phyloP scores from a whole-genome alignment of 2,797 vertebrate species.

The Chlorospingus flavigularis region DNA sequence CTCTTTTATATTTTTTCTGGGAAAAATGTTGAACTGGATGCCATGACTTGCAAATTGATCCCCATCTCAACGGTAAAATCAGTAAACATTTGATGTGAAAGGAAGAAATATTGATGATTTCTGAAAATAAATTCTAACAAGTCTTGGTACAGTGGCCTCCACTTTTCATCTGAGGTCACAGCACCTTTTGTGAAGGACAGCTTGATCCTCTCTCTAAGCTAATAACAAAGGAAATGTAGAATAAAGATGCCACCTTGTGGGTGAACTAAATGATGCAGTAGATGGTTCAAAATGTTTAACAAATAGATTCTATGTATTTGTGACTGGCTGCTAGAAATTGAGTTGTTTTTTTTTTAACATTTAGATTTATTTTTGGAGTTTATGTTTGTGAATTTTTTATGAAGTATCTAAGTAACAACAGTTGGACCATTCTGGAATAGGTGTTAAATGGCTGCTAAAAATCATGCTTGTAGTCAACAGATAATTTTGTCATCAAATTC shows the following conservation, averaged over 20 bases:
- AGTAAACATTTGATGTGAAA: not conserved
- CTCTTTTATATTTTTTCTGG: not conserved
- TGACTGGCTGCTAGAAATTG: not conserved
- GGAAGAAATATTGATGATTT: not conserved
- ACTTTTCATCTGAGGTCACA: not conserved
- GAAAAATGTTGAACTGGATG: not conserved
- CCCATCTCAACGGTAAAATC: not conserved
- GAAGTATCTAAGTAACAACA: not conserved
- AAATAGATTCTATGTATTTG: not conserved
- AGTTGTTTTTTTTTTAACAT: not conserved
- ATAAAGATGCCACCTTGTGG: constrained; percentile 58
- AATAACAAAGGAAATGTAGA: not conserved
- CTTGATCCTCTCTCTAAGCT: not conserved
- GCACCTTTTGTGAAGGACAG: not conserved
- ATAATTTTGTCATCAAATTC: not conserved
- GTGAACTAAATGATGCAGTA: not conserved
- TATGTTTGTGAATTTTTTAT: accelerated
- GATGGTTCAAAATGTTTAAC: not conserved
- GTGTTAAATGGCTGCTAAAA: not conserved
- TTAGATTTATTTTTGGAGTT: not conserved
- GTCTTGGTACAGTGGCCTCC: not conserved
- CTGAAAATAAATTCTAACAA: not conserved
- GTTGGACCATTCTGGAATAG: not conserved
- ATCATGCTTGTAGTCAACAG: not conserved
- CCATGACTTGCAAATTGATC: not conserved